Conservation (phyloP, 2,888 invertebrate species). For the Rhagonycha lutea region DNA sequence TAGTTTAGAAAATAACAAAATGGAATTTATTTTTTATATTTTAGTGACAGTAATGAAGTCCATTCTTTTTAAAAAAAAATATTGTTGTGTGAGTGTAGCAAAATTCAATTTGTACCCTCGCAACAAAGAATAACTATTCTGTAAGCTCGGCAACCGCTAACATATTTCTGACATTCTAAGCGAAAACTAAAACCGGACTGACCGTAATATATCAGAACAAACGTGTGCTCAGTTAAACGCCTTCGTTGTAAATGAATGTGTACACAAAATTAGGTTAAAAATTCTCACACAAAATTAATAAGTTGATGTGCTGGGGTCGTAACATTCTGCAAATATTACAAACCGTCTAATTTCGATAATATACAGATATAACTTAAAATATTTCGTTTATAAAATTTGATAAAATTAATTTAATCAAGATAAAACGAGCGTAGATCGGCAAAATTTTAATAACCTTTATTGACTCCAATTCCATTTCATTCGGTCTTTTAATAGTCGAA, state of each 20-base stretch:
- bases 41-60: conserved; percentile 37
- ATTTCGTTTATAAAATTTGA: conserved; percentile 31
- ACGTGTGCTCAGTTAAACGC: conserved; percentile 39
- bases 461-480: conserved; percentile 39
- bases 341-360: conserved; percentile 6
- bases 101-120: conserved; percentile 43
- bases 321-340: conserved; percentile 19
- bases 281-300: conserved; percentile 27
- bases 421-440: conserved; percentile 39
- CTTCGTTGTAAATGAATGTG: conserved; percentile 28
- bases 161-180: conserved; percentile 44
- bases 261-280: conserved; percentile 25
- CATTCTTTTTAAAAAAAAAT: conserved; percentile 42
- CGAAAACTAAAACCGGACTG: conserved; percentile 40
- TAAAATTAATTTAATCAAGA: conserved; percentile 41
- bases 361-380: conserved; percentile 21
- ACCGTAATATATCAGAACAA: conserved; percentile 45
- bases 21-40: conserved; percentile 14
- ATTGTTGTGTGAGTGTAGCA: conserved; percentile 39
- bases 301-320: conserved; percentile 3
- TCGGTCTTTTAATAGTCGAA: conserved; percentile 27
- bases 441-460: conserved; percentile 43
- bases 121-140: conserved; percentile 41
- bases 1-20: background rate
- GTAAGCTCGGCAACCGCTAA: conserved; percentile 37